A percentile compares a stretch with the other conserved stretches of the same genome.
Evolutionary conservation across 2,113 vertebrate genomes (phyloP).

Genomic region (Riparia riparia): DNA sequence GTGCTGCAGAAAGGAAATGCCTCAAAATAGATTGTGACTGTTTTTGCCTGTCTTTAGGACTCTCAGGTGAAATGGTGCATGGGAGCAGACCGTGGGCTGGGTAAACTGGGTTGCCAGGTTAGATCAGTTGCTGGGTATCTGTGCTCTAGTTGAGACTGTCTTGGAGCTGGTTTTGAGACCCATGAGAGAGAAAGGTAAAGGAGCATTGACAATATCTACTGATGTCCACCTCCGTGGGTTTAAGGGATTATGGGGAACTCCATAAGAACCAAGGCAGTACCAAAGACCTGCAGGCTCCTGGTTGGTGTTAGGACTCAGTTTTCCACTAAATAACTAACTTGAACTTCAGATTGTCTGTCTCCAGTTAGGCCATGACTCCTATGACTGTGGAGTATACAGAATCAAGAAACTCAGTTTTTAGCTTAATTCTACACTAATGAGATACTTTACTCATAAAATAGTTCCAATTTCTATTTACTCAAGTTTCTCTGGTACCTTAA

Average conservation of each 20-base stretch:
- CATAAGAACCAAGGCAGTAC: background rate
- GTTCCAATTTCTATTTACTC: background rate
- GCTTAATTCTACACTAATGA: background rate
- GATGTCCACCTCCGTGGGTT: background rate
- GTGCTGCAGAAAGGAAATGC: background rate
- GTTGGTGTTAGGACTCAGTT: background rate
- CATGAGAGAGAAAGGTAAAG: background rate
- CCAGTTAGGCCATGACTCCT: background rate
- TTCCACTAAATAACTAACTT: background rate
- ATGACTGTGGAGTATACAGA: rapidly evolving
- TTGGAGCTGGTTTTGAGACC: background rate
- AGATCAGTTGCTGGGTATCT: background rate
- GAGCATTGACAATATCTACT: rapidly evolving
- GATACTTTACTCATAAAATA: background rate
- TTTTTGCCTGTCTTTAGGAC: background rate
- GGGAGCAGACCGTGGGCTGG: background rate
- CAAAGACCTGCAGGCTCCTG: background rate
- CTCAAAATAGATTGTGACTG: background rate
- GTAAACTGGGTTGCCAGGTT: background rate
- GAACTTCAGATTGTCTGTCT: background rate
- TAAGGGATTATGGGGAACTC: background rate
- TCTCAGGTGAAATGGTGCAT: background rate
- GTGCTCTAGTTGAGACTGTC: background rate
- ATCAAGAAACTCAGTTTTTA: background rate
- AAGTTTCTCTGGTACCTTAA: background rate